Conservation (phyloP, 1,140 invertebrate genomes). For the Gryon sp. region DNA sequence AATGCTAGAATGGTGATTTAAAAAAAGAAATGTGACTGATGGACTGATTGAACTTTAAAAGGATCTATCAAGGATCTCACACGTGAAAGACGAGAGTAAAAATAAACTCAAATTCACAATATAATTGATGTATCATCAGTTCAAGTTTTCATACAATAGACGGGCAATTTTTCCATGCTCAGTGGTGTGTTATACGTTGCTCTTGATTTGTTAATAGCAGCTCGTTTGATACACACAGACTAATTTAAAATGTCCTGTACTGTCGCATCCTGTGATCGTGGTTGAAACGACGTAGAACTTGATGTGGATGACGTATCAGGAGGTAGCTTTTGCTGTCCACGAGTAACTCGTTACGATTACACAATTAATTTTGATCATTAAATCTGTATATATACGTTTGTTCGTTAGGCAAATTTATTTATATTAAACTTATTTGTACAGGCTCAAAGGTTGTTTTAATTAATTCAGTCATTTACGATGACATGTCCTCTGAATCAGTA, state of each 20-base stretch:
- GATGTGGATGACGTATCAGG: constrained; percentile 19
- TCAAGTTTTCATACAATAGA: constrained; percentile 59
- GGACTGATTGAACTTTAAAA: neutral
- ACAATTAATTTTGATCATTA: too few relatives aligned
- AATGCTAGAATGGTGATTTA: too few relatives aligned
- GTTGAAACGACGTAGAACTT: constrained; percentile 42
- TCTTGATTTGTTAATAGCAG: constrained; percentile 64
- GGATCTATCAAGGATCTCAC: too few relatives aligned
- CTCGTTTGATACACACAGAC: constrained; percentile 38
- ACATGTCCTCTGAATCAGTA: too few relatives aligned
- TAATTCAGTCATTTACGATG: too few relatives aligned
- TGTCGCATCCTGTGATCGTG: constrained; percentile 48
- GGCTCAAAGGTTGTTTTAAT: too few relatives aligned
- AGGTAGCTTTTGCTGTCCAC: constrained; percentile 5
- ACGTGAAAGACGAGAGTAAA: constrained; percentile 6
- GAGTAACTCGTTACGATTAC: too few relatives aligned
- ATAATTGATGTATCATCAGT: constrained; percentile 61
- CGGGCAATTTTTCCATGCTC: constrained; percentile 56
- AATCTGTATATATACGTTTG: too few relatives aligned
- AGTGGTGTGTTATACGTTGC: constrained; percentile 39
- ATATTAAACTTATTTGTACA: too few relatives aligned
- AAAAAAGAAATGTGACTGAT: neutral
- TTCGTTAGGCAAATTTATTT: too few relatives aligned
- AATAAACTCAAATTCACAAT: constrained; percentile 8
- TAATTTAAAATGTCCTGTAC: constrained; percentile 59